A percentile compares a stretch with the other conserved stretches of the same genome.
Evolutionary conservation across 2,113 vertebrate genomes (phyloP).

Genomic region (Columba livia): DNA sequence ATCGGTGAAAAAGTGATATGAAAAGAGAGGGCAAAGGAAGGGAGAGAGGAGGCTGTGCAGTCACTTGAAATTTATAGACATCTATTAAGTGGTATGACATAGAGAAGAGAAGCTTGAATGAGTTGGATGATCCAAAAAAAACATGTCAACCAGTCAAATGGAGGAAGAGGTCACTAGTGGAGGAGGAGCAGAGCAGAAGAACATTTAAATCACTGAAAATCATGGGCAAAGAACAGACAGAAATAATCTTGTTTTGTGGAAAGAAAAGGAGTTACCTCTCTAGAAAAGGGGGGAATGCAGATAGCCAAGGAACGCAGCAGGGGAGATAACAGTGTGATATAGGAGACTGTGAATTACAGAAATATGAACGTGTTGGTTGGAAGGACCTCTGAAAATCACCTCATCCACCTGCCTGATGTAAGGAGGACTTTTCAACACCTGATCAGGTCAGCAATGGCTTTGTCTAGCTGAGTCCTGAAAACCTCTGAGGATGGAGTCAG

Average conservation of each 20-base stretch:
- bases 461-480: not conserved
- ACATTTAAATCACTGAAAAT: not conserved
- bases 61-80: not conserved
- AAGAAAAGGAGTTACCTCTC: not conserved
- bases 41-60: not conserved
- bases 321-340: not conserved
- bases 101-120: not conserved
- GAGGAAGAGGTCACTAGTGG: not conserved
- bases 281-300: not conserved
- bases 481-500: not conserved
- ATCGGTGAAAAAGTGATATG: not conserved
- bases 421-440: not conserved
- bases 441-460: not conserved
- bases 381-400: not conserved
- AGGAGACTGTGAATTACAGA: not conserved
- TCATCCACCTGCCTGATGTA: not conserved
- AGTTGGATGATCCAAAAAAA: not conserved
- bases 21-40: constrained; percentile 15
- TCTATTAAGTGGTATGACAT: not conserved
- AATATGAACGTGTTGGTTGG: not conserved
- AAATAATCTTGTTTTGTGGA: not conserved
- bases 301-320: not conserved
- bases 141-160: not conserved
- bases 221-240: not conserved
- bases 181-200: not conserved